phyloP scores from a whole-genome alignment of 2,797 vertebrate species.

The Pelochelys cantorii region DNA sequence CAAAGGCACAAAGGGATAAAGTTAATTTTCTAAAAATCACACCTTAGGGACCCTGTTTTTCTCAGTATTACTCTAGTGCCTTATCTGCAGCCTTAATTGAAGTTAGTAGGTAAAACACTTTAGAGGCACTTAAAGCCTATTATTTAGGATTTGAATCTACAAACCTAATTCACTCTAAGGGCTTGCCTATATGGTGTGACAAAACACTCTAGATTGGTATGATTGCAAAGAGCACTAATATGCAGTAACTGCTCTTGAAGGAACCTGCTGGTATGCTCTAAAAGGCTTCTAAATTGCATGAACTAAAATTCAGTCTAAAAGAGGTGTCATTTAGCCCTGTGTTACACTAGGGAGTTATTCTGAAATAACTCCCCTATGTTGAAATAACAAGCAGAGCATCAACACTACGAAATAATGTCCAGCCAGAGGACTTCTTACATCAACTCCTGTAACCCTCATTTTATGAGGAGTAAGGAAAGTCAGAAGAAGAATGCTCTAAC shows the following conservation, averaged over 20 bases:
- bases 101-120: not conserved
- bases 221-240: not conserved
- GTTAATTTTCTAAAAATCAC: not conserved
- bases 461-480: no score
- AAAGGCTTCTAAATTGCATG: not conserved
- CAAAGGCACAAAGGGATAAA: not conserved
- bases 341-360: no score
- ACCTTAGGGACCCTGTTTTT: not conserved
- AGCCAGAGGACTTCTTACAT: no score
- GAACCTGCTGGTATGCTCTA: not conserved
- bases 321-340: not conserved
- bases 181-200: not conserved
- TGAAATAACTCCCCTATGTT: no score
- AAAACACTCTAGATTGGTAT: not conserved
- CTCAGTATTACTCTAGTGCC: not conserved
- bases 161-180: not conserved
- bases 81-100: not conserved
- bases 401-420: no score
- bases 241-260: not conserved
- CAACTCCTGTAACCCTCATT: no score
- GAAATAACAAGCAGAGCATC: no score
- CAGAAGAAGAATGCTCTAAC: no score
- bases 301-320: not conserved
- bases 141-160: rapidly evolving
- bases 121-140: not conserved